phyloP scores from a whole-genome alignment of 2,113 vertebrate species.

The Marmota flaviventris region DNA sequence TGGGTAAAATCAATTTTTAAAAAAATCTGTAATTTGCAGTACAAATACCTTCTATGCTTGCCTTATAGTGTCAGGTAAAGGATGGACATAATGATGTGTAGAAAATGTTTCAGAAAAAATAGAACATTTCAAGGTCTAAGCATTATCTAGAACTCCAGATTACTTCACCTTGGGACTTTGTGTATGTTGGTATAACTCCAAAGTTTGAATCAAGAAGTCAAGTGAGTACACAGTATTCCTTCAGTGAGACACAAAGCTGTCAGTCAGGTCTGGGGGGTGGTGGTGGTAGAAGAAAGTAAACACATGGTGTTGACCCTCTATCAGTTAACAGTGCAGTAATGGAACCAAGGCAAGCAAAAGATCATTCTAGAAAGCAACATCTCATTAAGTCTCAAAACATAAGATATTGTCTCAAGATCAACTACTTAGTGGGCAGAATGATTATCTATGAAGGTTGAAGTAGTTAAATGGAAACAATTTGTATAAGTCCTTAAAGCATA shows the following conservation, averaged over 20 bases:
- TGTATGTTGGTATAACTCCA: rapidly evolving
- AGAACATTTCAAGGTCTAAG: background rate
- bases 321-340: background rate
- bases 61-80: background rate
- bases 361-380: background rate
- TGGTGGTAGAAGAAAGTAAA: background rate
- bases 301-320: rapidly evolving
- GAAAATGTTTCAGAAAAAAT: background rate
- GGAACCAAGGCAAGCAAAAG: background rate
- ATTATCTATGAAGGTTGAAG: background rate
- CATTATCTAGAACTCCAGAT: background rate
- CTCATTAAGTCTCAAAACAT: background rate
- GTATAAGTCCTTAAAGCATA: background rate
- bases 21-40: background rate
- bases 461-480: background rate
- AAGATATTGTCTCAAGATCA: background rate
- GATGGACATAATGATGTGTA: background rate
- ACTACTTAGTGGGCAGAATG: background rate
- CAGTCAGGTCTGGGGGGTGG: background rate
- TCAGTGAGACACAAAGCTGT: background rate
- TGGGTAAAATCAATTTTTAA: background rate
- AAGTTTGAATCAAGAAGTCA: background rate
- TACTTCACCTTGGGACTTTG: background rate
- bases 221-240: rapidly evolving
- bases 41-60: background rate